A percentile compares a stretch with the other conserved stretches of the same genome.
Evolutionary conservation across 1,140 invertebrate species (phyloP).

Genomic region (Asbolus verrucosus): DNA sequence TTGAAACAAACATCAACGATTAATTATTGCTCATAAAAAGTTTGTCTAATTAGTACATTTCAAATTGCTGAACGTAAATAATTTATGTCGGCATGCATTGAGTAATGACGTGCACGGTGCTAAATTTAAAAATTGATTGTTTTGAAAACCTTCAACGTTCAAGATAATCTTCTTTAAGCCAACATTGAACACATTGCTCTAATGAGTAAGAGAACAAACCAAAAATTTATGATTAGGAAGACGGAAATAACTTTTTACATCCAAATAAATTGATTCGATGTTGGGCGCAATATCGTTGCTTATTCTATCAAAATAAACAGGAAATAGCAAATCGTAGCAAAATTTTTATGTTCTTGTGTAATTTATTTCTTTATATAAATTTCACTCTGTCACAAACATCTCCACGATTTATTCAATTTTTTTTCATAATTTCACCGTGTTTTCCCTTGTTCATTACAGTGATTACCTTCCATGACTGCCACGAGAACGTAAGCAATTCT

Average conservation of each 20-base stretch:
- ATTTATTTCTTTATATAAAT: too few relatives aligned
- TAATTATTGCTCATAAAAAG: too few relatives aligned
- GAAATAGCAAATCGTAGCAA: too few relatives aligned
- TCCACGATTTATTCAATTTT: too few relatives aligned
- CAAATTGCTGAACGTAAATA: too few relatives aligned
- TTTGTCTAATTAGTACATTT: too few relatives aligned
- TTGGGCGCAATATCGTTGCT: not conserved
- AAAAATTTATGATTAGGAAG: not conserved
- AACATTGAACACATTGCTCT: constrained; percentile 1
- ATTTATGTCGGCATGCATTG: not conserved
- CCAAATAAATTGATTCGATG: not conserved
- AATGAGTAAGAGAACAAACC: not conserved
- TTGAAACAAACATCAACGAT: too few relatives aligned
- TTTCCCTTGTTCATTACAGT: too few relatives aligned
- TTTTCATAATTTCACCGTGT: not conserved
- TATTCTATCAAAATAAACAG: too few relatives aligned
- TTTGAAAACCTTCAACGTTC: constrained; percentile 15
- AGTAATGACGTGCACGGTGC: not conserved
- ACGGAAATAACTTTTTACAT: not conserved
- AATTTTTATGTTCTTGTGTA: too few relatives aligned
- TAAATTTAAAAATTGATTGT: constrained; percentile 33
- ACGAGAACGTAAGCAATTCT: too few relatives aligned
- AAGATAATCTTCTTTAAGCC: constrained; percentile 17
- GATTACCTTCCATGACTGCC: not conserved
- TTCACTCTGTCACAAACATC: too few relatives aligned